A percentile compares a stretch with the other conserved stretches of the same genome.
phyloP scores from a whole-genome alignment of 2,888 invertebrate genomes.

The Drosophila ustulata region DNA sequence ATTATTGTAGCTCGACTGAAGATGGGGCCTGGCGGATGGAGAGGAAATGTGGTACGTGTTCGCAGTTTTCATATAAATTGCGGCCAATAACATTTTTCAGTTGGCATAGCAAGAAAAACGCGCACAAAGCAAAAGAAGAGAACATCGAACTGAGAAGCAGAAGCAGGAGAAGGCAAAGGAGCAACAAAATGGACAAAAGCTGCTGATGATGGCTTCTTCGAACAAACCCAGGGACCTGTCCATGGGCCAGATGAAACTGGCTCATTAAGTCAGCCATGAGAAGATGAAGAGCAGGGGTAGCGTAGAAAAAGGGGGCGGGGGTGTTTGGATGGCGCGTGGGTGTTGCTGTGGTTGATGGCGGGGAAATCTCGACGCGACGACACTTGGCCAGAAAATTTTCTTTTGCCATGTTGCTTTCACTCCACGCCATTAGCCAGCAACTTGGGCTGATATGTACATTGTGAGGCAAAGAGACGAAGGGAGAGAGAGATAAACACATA shows the following conservation, averaged over 20 bases:
- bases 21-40: neutral
- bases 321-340: constrained; percentile 53
- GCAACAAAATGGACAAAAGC: constrained; percentile 71
- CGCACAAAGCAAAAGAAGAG: constrained; percentile 65
- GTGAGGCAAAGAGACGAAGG: neutral
- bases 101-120: constrained; percentile 73
- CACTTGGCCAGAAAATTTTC: constrained; percentile 48
- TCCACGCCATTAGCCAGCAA: constrained; percentile 56
- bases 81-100: constrained; percentile 81
- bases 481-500: neutral
- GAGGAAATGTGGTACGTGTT: constrained; percentile 70
- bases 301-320: neutral
- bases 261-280: constrained; percentile 75
- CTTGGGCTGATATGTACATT: constrained; percentile 7
- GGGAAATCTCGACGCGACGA: constrained; percentile 62
- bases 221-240: constrained; percentile 29
- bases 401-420: constrained; percentile 28
- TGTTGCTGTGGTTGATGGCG: constrained; percentile 53
- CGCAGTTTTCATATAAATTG: constrained; percentile 81
- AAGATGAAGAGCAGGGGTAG: constrained; percentile 3
- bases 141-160: constrained; percentile 31
- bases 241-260: constrained; percentile 60
- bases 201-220: constrained; percentile 79
- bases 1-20: constrained; percentile 53
- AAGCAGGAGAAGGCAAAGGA: neutral